Conservation (phyloP, 1,140 invertebrate species). For the Carcinoscorpius rotundicauda region DNA sequence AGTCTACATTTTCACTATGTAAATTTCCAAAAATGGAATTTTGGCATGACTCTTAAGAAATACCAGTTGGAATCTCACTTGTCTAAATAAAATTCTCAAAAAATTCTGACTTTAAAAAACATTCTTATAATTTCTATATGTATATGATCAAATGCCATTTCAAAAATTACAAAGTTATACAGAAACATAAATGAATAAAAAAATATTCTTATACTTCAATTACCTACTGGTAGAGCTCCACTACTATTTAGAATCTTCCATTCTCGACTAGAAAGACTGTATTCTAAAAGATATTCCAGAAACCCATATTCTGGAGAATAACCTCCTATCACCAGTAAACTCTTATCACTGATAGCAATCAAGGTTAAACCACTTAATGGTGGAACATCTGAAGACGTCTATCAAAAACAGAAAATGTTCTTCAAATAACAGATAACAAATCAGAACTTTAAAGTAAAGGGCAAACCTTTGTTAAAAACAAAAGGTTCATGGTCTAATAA, state of each 20-base stretch:
- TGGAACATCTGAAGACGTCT: conserved; percentile 31
- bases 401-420: neutral
- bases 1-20: too few species aligned
- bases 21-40: too few species aligned
- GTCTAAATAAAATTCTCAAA: too few species aligned
- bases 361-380: conserved; percentile 76
- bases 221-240: conserved; percentile 58
- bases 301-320: conserved; percentile 66
- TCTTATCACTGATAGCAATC: conserved; percentile 59
- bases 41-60: too few species aligned
- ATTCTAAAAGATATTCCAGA: conserved; percentile 66
- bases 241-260: conserved; percentile 53
- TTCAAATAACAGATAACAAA: neutral
- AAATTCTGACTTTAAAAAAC: too few species aligned
- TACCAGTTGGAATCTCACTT: too few species aligned
- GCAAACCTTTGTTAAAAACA: neutral
- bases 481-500: neutral
- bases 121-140: too few species aligned
- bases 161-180: too few species aligned
- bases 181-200: too few species aligned
- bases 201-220: conserved; percentile 2
- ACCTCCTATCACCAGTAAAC: conserved; percentile 74
- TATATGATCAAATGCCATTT: too few species aligned
- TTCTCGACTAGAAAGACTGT: conserved; percentile 53
- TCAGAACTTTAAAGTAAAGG: neutral